phyloP scores from a whole-genome alignment of 2,888 invertebrate species.

The Monoplex corrugatus region DNA sequence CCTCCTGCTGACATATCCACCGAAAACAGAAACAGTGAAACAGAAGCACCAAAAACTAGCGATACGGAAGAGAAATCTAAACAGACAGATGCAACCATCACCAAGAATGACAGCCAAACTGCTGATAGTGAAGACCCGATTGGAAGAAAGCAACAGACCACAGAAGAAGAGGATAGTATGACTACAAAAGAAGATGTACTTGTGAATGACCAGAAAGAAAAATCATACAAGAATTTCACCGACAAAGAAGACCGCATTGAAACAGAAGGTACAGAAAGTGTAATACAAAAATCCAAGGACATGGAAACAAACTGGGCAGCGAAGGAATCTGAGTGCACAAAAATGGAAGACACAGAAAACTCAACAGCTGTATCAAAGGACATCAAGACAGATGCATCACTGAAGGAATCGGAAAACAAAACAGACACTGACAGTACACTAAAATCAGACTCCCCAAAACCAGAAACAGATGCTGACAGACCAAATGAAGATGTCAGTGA shows the following conservation, averaged over 20 bases:
- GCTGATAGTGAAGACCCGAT: neutral
- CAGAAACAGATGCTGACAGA: neutral
- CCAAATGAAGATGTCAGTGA: neutral
- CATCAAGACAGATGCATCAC: neutral
- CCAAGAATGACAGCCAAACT: neutral
- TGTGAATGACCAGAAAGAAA: no score
- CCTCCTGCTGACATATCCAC: neutral
- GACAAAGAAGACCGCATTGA: neutral
- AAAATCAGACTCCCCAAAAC: neutral
- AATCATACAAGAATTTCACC: neutral
- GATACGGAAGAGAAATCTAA: neutral
- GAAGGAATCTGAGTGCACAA: neutral
- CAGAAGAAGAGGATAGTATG: no score
- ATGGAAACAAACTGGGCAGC: no score
- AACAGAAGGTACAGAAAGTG: neutral
- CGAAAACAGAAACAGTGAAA: neutral
- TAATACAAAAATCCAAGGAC: no score
- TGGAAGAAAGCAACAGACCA: no score
- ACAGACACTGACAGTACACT: neutral
- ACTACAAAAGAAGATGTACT: no score
- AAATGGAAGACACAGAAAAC: neutral
- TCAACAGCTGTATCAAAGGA: no score
- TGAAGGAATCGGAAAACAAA: neutral
- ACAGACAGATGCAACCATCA: neutral
- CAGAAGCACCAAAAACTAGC: no score